A percentile compares a stretch with the other conserved stretches of the same genome.
phyloP scores from a whole-genome alignment of 1,140 invertebrate species.

The Cryptotermes secundus region DNA sequence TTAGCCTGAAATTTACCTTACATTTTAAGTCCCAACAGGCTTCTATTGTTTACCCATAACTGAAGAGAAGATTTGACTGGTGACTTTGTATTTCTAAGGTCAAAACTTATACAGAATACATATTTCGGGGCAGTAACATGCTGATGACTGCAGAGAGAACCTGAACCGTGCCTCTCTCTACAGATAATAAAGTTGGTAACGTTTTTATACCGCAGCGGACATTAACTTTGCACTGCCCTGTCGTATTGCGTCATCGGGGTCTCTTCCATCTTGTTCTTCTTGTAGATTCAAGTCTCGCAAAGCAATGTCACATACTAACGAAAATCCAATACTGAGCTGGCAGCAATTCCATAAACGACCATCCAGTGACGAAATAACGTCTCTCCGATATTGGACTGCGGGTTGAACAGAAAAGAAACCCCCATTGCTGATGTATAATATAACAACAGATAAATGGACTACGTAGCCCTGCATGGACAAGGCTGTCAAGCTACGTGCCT shows the following conservation, averaged over 20 bases:
- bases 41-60: too few species aligned
- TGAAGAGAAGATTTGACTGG: too few species aligned
- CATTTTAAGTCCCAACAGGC: too few species aligned
- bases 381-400: not conserved
- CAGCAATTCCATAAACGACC: conserved; percentile 3
- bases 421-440: not conserved
- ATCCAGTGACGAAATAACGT: conserved; percentile 11
- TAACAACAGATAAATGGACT: not conserved
- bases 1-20: too few species aligned
- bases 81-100: too few species aligned
- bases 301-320: conserved; percentile 16
- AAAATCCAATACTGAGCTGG: conserved; percentile 19
- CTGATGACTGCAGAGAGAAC: too few species aligned
- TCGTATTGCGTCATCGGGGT: not conserved
- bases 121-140: too few species aligned
- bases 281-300: not conserved
- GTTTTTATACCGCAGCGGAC: not conserved
- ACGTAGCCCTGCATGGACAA: too few species aligned
- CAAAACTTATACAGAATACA: too few species aligned
- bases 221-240: not conserved
- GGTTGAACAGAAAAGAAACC: not conserved
- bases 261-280: not conserved
- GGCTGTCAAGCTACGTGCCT: too few species aligned
- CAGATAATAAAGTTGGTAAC: too few species aligned
- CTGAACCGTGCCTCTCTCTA: too few species aligned